Evolutionary conservation across 2,113 vertebrate species (phyloP).

Genomic region (Ceratotherium simum): DNA sequence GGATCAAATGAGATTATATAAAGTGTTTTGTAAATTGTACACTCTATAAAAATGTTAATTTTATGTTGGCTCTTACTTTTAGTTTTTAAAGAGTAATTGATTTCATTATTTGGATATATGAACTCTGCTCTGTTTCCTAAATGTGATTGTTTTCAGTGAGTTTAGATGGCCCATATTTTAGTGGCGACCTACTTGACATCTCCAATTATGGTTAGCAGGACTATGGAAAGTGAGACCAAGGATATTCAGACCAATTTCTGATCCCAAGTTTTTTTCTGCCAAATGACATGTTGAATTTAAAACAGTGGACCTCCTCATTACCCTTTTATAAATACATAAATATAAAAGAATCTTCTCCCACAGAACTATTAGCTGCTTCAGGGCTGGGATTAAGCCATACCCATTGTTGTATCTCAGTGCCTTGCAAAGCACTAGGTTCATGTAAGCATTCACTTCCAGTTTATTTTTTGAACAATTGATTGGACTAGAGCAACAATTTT

Average conservation of each 20-base stretch:
- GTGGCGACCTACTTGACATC: not conserved
- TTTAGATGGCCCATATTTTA: not conserved
- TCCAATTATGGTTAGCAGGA: not conserved
- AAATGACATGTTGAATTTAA: not conserved
- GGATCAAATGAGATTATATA: not conserved
- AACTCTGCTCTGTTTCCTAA: not conserved
- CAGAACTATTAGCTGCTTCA: not conserved
- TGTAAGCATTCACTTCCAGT: not conserved
- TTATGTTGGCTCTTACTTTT: constrained; percentile 20
- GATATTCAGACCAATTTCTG: not conserved
- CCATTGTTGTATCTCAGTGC: not conserved
- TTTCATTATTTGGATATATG: not conserved
- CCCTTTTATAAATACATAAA: constrained; percentile 11
- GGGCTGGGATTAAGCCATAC: not conserved
- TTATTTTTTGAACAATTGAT: not conserved
- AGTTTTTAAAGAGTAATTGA: not conserved
- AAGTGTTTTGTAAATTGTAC: not conserved
- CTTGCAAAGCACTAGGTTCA: not conserved
- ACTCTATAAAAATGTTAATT: not conserved
- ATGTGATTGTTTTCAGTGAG: not conserved
- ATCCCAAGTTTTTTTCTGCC: not conserved
- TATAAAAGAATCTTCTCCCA: not conserved
- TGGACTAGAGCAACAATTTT: not conserved
- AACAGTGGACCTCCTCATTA: not conserved
- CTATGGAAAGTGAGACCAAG: not conserved